A percentile compares a stretch with the other conserved stretches of the same genome.
Evolutionary conservation across 2,113 vertebrate species (phyloP).

Genomic region (Gambusia holbrooki): DNA sequence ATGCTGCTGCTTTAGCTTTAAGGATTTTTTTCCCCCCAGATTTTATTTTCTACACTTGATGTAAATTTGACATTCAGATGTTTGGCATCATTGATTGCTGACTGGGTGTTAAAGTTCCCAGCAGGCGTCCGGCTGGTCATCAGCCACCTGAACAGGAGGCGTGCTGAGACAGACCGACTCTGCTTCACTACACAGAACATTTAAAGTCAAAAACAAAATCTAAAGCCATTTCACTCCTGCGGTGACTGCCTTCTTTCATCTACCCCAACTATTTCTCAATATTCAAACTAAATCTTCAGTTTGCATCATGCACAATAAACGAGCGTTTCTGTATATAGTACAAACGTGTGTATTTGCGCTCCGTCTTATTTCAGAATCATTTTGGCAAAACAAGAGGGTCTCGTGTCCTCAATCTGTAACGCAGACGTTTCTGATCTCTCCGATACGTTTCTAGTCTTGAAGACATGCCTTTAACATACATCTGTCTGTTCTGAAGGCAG

Average conservation of each 20-base stretch:
- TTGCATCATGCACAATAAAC: not conserved
- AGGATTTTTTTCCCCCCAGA: too few species aligned
- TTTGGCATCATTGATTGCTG: not conserved
- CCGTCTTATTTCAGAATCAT: not conserved
- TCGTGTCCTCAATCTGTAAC: not conserved
- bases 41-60: not conserved
- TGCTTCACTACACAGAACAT: not conserved
- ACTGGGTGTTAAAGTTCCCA: slow-evolving; percentile 1
- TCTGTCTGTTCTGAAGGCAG: not conserved
- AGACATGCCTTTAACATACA: not conserved
- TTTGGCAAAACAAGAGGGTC: not conserved
- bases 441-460: not conserved
- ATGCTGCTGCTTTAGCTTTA: too few species aligned
- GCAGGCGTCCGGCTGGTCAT: slow-evolving; percentile 14
- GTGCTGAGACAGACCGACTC: not conserved
- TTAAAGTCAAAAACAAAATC: not conserved
- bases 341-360: too few species aligned
- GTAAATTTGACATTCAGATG: not conserved
- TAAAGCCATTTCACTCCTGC: not conserved
- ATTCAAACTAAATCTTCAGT: not conserved
- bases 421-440: not conserved
- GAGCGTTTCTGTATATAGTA: not conserved
- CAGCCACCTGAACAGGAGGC: not conserved
- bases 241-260: not conserved
- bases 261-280: not conserved